Evolutionary conservation across 2,797 vertebrate genomes (phyloP).

Genomic region (Oreortyx pictus): DNA sequence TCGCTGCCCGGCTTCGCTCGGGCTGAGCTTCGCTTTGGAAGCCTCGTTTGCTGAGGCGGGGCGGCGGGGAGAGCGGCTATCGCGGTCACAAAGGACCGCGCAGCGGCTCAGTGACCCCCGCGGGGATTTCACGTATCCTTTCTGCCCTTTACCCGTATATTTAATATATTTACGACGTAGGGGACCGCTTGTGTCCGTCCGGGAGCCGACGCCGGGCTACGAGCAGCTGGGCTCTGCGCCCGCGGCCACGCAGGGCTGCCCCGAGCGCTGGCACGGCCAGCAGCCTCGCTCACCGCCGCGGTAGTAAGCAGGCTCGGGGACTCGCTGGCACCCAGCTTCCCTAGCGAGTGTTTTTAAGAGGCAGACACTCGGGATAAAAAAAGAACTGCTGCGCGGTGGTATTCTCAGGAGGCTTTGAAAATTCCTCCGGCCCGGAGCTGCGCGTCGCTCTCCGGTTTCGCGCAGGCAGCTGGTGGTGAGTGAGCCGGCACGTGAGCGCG

Average conservation of each 20-base stretch:
- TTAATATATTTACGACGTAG: rapidly evolving
- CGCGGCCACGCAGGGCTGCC: background rate
- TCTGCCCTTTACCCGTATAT: background rate
- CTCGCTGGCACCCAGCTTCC: slow-evolving; percentile 27
- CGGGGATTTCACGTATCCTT: slow-evolving; percentile 45
- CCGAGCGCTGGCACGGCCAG: background rate
- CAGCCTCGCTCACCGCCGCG: background rate
- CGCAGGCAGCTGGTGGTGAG: slow-evolving; percentile 23
- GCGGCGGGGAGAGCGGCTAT: background rate
- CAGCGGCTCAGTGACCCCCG: background rate
- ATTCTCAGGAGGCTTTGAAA: slow-evolving; percentile 48
- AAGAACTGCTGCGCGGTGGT: slow-evolving; percentile 42
- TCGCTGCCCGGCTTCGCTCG: rapidly evolving
- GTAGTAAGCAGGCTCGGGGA: background rate
- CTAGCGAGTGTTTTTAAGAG: slow-evolving; percentile 50
- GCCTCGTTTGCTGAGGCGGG: background rate
- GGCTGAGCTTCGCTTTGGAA: background rate
- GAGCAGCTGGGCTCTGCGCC: background rate
- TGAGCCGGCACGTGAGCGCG: background rate
- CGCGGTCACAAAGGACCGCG: background rate
- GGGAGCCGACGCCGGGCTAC: rapidly evolving
- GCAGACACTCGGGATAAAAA: slow-evolving; percentile 50
- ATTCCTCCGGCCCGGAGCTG: slow-evolving; percentile 44
- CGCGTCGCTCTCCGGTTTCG: slow-evolving; percentile 14
- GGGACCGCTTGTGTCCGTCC: background rate